A percentile compares a stretch with the other conserved stretches of the same genome.
Conservation (phyloP, 2,888 invertebrate genomes). For the Drosophila nr. perissopoda region DNA sequence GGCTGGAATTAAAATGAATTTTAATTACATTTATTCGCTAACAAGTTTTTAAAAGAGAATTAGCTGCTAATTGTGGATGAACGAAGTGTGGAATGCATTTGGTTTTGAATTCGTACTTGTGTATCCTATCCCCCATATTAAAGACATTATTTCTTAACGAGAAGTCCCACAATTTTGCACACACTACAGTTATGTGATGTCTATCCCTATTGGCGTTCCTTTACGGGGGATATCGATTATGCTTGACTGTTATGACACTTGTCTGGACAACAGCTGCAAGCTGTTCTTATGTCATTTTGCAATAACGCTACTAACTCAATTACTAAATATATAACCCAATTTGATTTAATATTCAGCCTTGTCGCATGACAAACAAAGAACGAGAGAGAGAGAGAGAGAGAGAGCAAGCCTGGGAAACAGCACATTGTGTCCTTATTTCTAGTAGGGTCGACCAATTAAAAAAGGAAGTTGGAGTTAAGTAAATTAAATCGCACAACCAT, state of each 20-base stretch:
- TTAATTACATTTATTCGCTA: not conserved
- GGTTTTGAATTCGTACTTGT: not conserved
- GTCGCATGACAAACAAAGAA: not conserved
- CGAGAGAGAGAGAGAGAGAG: not conserved
- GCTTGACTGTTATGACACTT: not conserved
- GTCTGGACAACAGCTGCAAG: not conserved
- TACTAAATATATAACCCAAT: constrained; percentile 31
- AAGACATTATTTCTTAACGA: not conserved
- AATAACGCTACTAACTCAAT: constrained; percentile 9
- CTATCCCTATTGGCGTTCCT: not conserved
- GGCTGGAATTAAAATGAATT: not conserved
- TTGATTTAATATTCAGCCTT: constrained; percentile 46
- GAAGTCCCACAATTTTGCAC: not conserved
- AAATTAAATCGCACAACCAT: not conserved
- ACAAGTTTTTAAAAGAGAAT: not conserved
- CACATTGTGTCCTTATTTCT: not conserved
- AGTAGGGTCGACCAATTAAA: not conserved
- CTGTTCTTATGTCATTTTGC: not conserved
- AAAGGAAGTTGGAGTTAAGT: not conserved
- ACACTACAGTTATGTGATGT: not conserved
- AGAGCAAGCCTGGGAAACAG: not conserved
- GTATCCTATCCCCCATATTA: not conserved
- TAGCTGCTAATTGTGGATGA: not conserved
- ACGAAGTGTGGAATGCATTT: not conserved
- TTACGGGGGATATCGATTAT: not conserved